phyloP scores from a whole-genome alignment of 2,113 vertebrate species.

The Plecotus auritus region DNA sequence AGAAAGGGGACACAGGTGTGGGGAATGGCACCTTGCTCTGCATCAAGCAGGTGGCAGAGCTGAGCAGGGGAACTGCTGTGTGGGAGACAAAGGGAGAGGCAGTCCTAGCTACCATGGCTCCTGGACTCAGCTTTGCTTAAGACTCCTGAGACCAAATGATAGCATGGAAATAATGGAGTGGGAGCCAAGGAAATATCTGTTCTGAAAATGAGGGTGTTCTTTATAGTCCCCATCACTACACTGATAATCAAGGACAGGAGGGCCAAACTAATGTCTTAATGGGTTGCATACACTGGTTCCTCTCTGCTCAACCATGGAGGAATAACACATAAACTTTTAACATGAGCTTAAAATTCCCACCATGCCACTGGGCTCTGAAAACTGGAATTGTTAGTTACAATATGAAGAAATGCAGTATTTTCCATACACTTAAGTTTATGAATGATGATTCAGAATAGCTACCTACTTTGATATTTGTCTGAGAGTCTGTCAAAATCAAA shows the following conservation, averaged over 20 bases:
- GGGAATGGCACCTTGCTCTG: no score
- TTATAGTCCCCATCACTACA: not conserved
- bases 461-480: not conserved
- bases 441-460: not conserved
- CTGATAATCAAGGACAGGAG: not conserved
- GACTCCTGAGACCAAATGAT: not conserved
- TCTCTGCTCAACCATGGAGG: not conserved
- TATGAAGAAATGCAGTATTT: not conserved
- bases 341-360: not conserved
- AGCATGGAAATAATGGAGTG: not conserved
- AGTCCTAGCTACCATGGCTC: not conserved
- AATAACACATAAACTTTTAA: not conserved
- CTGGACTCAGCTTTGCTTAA: not conserved
- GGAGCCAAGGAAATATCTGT: not conserved
- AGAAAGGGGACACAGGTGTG: not conserved
- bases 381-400: not conserved
- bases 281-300: not conserved
- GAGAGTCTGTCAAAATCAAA: not conserved
- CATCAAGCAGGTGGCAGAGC: no score
- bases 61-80: rapidly evolving
- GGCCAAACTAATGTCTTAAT: not conserved
- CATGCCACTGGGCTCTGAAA: not conserved
- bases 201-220: not conserved
- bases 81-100: not conserved
- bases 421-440: not conserved